These are phyloP conservation scores for Patiria pectinifera DNA, from an alignment of 53 echinoderm and acorn worm genomes.

Conservation along the genomic window DNA sequence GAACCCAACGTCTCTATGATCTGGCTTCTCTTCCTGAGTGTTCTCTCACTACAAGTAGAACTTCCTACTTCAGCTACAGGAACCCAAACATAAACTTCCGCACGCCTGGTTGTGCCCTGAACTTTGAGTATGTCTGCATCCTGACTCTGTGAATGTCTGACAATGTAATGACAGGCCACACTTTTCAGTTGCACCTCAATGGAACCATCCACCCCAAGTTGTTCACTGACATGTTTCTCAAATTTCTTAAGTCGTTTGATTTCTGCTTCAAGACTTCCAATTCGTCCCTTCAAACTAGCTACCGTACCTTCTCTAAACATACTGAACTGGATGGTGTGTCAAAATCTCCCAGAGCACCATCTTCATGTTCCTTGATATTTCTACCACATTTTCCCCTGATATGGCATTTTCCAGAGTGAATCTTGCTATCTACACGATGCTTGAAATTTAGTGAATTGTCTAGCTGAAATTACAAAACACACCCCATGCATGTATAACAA, in stretches of 20 bases:
- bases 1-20: neutral
- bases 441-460: neutral
- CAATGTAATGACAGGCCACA: no score
- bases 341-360: neutral
- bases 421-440: neutral
- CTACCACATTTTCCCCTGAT: neutral
- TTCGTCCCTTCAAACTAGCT: neutral
- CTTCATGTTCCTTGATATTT: neutral
- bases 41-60: neutral
- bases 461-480: neutral
- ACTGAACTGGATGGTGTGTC: no score
- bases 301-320: no score
- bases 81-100: no score
- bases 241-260: neutral
- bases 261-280: neutral
- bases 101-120: no score
- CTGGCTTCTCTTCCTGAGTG: conserved; percentile 1
- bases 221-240: neutral
- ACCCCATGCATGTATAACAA: neutral
- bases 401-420: neutral
- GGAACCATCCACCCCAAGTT: neutral
- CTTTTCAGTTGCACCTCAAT: no score
- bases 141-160: no score
- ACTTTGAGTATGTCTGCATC: no score
- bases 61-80: conserved; percentile 4